Evolutionary conservation across 2,797 vertebrate species (phyloP).

Genomic region (Simalia tracyae): DNA sequence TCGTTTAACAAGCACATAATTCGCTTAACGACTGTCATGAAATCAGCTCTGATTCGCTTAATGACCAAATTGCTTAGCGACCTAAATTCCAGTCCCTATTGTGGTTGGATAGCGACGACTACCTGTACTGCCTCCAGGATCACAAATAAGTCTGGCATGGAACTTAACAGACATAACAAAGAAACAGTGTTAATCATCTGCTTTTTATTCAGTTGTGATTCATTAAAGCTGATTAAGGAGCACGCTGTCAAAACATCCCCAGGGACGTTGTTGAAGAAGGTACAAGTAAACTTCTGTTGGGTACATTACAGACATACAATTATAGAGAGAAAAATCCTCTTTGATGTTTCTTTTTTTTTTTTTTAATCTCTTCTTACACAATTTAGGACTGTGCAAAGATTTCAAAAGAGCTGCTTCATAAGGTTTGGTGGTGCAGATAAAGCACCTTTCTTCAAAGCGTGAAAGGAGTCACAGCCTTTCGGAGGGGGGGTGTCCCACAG

Average conservation of each 20-base stretch:
- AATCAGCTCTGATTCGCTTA: no score
- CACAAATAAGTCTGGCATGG: neutral
- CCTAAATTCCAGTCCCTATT: no score
- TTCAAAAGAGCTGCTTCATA: neutral
- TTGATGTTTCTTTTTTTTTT: neutral
- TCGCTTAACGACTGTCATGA: no score
- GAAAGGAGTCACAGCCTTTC: neutral
- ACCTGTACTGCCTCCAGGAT: neutral
- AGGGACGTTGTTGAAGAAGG: neutral
- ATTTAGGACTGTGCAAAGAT: neutral
- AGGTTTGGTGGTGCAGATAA: neutral
- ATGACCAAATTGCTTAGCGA: no score
- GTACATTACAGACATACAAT: neutral
- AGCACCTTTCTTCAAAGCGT: neutral
- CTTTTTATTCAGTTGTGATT: neutral
- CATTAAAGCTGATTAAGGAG: neutral
- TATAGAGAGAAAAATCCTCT: neutral
- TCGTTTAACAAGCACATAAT: no score
- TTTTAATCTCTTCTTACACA: neutral
- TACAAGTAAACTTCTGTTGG: neutral
- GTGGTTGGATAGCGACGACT: no score
- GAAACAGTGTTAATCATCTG: neutral
- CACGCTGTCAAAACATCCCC: neutral
- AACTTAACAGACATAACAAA: neutral
- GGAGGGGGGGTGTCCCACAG: neutral